phyloP scores from a whole-genome alignment of 1,140 invertebrate genomes.

The Platorchestia sp. region DNA sequence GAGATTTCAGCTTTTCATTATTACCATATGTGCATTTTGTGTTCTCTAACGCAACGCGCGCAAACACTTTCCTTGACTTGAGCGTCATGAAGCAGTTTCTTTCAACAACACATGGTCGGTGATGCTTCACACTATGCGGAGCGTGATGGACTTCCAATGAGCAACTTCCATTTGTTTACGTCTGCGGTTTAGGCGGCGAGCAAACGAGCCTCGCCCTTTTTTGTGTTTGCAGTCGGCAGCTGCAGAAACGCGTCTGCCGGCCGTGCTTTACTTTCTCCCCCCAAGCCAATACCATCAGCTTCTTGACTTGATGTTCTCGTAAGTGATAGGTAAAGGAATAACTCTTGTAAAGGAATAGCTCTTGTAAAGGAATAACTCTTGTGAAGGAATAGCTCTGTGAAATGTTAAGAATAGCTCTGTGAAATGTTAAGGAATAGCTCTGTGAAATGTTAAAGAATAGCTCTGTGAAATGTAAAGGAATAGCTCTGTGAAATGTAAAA shows the following conservation, averaged over 20 bases:
- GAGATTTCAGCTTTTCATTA: background rate
- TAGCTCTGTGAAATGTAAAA: no score
- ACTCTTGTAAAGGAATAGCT: no score
- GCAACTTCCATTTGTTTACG: background rate
- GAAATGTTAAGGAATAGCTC: no score
- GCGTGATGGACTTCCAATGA: background rate
- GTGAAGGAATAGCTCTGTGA: no score
- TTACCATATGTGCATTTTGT: background rate
- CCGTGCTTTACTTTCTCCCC: background rate
- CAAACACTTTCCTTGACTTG: background rate
- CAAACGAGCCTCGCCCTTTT: background rate
- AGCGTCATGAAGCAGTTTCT: background rate
- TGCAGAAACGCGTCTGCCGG: background rate
- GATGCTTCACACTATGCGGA: background rate
- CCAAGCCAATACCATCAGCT: background rate
- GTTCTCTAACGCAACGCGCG: background rate
- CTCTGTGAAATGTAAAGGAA: no score
- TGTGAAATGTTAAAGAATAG: no score
- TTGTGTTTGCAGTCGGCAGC: background rate
- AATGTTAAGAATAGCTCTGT: no score
- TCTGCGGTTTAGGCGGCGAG: background rate
- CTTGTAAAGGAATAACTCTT: no score
- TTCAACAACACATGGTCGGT: conserved; percentile 6
- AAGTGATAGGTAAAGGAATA: no score
- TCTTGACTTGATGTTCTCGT: background rate